Base-by-base conservation (phyloP, 1,140 invertebrate genomes). In the Trinorchestia longiramus region DNA sequence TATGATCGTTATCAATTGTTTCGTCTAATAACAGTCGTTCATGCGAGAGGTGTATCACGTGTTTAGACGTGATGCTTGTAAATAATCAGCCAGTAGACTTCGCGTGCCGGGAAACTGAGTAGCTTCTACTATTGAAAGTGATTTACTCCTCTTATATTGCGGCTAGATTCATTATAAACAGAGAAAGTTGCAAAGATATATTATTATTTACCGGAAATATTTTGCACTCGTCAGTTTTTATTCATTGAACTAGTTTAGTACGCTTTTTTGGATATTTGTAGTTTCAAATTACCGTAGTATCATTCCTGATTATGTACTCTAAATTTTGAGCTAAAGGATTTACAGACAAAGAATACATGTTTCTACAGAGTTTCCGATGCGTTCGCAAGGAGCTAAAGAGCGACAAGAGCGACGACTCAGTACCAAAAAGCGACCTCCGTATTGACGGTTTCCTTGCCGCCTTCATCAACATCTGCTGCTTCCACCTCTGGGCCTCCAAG, bases 391-490 rank as follows among this genome's bases (percentile, higher is more conserved):
- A 94, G 19, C 92, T 94, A 23, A 94, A 94, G 92, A 94, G 44
- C 43, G 44, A 94, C 43, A 42, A 43, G 43, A 47, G 43, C 41
- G 47, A 40, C 43, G 44, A 45, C 43, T 43, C 44, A 0, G 11
- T 36, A 3, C 92, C 92, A 47, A 11, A 43, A 0, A 45, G 43
- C 47, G 95, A 96, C n/a, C 0, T 87, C 0, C 36, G 43, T 17
- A 47, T 96, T 40, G 45, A 96, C 43, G 43, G 28, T 1, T 96
- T 96, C 88, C 45, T 96, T 44, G 43, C 87, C 42, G 95, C 62
- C 23, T 96, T 96, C 87, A 91, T 96, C 77, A 96, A 96, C 53
- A 53, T 88, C 87, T 96, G 95, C 87, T 96, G 95, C 45, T 96
- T 96, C 87, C 87, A 96, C 43, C 87, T 96, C 57, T 96, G 95